Conservation (phyloP, 2,888 invertebrate species). For the Eristalis intricaria region DNA sequence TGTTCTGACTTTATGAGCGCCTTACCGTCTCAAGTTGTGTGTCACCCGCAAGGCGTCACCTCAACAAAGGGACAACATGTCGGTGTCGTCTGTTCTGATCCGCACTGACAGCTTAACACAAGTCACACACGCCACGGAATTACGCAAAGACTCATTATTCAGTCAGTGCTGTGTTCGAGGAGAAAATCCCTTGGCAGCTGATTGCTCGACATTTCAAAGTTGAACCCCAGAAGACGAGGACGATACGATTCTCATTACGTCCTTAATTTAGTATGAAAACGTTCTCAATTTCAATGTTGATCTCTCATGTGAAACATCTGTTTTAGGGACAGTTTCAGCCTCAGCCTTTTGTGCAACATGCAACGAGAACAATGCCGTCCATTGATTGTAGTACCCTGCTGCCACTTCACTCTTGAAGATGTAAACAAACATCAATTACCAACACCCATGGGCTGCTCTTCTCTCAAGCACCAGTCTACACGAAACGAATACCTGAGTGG, state of each 20-base stretch:
- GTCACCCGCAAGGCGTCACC: no score
- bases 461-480: neutral
- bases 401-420: conserved; percentile 25
- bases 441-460: conserved; percentile 31
- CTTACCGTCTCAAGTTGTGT: no score
- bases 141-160: no score
- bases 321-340: conserved; percentile 1
- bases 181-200: no score
- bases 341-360: conserved; percentile 45
- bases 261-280: conserved; percentile 61
- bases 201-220: no score
- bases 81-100: no score
- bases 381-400: conserved; percentile 26
- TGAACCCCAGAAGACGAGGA: no score
- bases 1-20: no score
- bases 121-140: no score
- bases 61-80: no score
- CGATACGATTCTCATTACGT: conserved; percentile 21
- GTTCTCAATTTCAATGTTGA: conserved; percentile 39
- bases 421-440: conserved; percentile 64
- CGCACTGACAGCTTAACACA: no score
- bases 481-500: neutral
- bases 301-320: conserved; percentile 51
- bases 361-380: conserved; percentile 46
- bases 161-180: no score